Evolutionary conservation across 2,113 vertebrate genomes (phyloP).

Genomic region (Centropus unirufus): DNA sequence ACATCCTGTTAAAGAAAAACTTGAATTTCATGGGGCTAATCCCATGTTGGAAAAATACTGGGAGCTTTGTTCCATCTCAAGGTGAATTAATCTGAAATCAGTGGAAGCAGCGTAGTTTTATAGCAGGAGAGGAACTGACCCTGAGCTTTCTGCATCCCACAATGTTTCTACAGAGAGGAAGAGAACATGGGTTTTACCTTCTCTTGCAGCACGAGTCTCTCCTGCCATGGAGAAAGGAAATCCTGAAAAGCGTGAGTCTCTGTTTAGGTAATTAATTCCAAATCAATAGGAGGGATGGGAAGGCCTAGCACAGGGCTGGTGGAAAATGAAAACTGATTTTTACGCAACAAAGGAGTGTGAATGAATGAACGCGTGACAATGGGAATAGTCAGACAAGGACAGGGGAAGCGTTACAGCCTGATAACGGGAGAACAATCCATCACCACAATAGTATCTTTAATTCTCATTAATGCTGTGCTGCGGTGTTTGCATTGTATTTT

Average conservation of each 20-base stretch:
- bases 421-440: slow-evolving; percentile 52
- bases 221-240: neutral
- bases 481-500: slow-evolving; percentile 48
- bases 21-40: neutral
- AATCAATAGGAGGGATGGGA: slow-evolving; percentile 53
- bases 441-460: slow-evolving; percentile 46
- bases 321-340: slow-evolving; percentile 54
- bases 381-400: slow-evolving; percentile 43
- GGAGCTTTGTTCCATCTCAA: neutral
- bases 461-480: neutral
- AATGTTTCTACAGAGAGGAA: neutral
- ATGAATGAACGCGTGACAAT: slow-evolving; percentile 40
- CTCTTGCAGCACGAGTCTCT: neutral
- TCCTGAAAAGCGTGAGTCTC: slow-evolving; percentile 21
- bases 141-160: neutral
- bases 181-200: neutral
- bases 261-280: slow-evolving; percentile 70
- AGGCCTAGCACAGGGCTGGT: slow-evolving; percentile 13
- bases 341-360: slow-evolving; percentile 54
- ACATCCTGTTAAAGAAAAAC: neutral
- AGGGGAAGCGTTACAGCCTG: slow-evolving; percentile 5
- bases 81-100: neutral
- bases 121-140: neutral
- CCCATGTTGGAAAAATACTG: neutral
- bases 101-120: neutral